phyloP scores from a whole-genome alignment of 2,888 invertebrate species.

The Acrobeloides nanus region DNA sequence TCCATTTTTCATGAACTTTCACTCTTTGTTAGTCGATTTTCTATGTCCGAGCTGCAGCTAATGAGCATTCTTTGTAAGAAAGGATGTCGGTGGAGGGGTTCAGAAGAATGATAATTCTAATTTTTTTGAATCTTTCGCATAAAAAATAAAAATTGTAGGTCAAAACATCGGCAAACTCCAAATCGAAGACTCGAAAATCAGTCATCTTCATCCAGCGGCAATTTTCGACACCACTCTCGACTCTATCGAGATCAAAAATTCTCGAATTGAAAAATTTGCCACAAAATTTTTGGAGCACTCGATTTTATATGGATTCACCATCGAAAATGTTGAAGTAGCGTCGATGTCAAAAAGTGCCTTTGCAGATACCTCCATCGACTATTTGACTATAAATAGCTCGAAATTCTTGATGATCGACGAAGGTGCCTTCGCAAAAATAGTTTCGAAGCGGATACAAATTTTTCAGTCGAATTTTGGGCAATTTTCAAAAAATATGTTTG shows the following conservation, averaged over 20 bases:
- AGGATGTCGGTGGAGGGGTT: no score
- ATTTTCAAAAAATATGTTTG: slow-evolving; percentile 15
- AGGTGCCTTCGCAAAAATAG: slow-evolving; percentile 12
- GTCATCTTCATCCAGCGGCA: slow-evolving; percentile 12
- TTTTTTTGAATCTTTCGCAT: no score
- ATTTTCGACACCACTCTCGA: slow-evolving; percentile 15
- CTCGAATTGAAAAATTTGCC: slow-evolving; percentile 1
- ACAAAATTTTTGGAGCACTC: slow-evolving; percentile 1
- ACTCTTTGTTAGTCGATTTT: no score
- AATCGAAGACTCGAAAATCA: slow-evolving; percentile 9
- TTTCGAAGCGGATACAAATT: slow-evolving; percentile 9
- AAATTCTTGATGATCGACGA: slow-evolving; percentile 14
- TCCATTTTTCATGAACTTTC: no score
- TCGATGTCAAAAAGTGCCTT: slow-evolving; percentile 10
- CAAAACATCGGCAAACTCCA: slow-evolving; percentile 1
- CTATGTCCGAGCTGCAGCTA: no score
- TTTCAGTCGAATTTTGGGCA: slow-evolving; percentile 12
- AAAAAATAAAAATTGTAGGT: no score
- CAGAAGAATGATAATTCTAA: no score
- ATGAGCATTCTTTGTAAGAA: no score
- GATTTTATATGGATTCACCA: neutral
- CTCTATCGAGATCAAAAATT: slow-evolving; percentile 12
- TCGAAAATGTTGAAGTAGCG: slow-evolving; percentile 10
- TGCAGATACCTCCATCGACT: slow-evolving; percentile 1
- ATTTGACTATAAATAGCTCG: slow-evolving; percentile 9